Evolutionary conservation across 2,113 vertebrate species (phyloP).

Genomic region (Trematocara stigmaticum): DNA sequence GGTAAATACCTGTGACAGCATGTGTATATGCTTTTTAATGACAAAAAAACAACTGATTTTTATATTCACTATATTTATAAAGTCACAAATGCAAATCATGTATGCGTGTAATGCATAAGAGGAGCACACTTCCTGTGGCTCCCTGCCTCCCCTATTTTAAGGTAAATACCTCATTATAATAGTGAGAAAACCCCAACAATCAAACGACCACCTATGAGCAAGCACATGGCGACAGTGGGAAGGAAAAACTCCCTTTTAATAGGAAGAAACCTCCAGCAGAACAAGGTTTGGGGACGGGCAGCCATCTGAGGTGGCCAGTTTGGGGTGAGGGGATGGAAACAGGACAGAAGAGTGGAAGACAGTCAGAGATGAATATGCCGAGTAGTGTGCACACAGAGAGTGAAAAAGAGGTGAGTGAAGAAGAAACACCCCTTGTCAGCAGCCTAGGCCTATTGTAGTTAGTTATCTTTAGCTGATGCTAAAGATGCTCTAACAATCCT

Average conservation of each 20-base stretch:
- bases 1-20: background rate
- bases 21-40: background rate
- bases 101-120: background rate
- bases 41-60: background rate
- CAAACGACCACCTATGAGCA: background rate
- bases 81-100: background rate
- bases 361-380: background rate
- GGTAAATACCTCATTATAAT: background rate
- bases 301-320: background rate
- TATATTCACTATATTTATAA: background rate
- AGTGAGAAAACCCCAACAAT: background rate
- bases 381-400: background rate
- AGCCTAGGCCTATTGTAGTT: background rate
- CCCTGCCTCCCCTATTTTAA: background rate
- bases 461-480: background rate
- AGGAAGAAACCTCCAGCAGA: background rate
- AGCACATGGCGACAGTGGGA: background rate
- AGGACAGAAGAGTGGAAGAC: background rate
- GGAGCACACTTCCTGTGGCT: background rate
- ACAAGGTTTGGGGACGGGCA: background rate
- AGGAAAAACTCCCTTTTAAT: background rate
- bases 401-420: background rate
- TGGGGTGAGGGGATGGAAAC: background rate
- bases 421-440: background rate
- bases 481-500: background rate